phyloP scores from a whole-genome alignment of 1,140 invertebrate genomes.

The Rhyzopertha dominica region DNA sequence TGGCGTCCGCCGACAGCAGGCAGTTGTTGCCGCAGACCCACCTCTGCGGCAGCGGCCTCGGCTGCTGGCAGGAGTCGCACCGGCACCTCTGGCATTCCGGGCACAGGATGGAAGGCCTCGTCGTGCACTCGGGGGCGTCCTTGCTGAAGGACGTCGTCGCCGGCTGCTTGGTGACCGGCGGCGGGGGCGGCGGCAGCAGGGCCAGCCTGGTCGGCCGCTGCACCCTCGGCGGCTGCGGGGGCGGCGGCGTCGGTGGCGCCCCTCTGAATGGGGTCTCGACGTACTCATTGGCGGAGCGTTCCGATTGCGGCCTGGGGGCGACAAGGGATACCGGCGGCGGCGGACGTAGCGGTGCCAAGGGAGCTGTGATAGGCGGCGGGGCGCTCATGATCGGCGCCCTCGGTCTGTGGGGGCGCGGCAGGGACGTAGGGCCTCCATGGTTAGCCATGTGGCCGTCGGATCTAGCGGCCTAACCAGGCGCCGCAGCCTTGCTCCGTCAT shows the following conservation, averaged over 20 bases:
- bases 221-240: conserved; percentile 32
- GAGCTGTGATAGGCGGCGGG: conserved; percentile 39
- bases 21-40: conserved; percentile 86
- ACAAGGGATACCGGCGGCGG: conserved; percentile 56
- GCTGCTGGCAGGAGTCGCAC: conserved; percentile 81
- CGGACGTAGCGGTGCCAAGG: conserved; percentile 46
- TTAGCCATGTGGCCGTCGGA: conserved; percentile 53
- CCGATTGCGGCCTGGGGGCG: conserved; percentile 69
- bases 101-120: conserved; percentile 36
- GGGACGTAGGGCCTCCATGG: conserved; percentile 58
- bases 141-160: conserved; percentile 50
- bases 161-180: conserved; percentile 55
- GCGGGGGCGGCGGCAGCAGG: conserved; percentile 34
- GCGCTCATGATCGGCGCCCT: conserved; percentile 48
- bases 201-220: conserved; percentile 33
- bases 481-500: conserved; percentile 58
- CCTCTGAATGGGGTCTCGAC: conserved; percentile 71
- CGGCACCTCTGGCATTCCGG: conserved; percentile 74
- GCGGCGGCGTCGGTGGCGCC: conserved; percentile 36
- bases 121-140: conserved; percentile 39
- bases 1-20: conserved; percentile 78
- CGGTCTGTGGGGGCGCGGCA: conserved; percentile 58
- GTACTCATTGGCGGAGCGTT: conserved; percentile 76
- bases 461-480: conserved; percentile 50
- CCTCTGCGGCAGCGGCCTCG: conserved; percentile 72